These are phyloP conservation scores for Bubo bubo DNA, from an alignment of 2,113 vertebrate genomes.

Conservation along the genomic window DNA sequence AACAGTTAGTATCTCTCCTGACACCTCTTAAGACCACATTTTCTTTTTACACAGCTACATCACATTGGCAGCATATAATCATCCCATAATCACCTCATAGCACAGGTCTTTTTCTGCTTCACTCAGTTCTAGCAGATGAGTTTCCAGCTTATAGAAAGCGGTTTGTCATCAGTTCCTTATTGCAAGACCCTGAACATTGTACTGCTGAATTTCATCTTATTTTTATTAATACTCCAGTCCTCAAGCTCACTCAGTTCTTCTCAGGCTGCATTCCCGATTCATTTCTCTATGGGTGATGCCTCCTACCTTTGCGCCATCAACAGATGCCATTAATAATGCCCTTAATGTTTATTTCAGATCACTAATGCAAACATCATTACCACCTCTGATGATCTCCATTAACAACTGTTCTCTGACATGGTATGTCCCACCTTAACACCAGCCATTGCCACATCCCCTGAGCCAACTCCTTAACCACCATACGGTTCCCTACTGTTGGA, in stretches of 20 bases:
- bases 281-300: not conserved
- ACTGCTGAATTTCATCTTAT: not conserved
- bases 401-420: not conserved
- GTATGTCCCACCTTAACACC: not conserved
- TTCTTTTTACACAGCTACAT: constrained; percentile 12
- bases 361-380: not conserved
- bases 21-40: not conserved
- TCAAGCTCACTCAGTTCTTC: not conserved
- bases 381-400: not conserved
- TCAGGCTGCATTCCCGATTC: not conserved
- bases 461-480: not conserved
- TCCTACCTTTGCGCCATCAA: not conserved
- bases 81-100: constrained; percentile 7
- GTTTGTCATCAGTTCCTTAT: not conserved
- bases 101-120: constrained; percentile 4
- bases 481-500: not conserved
- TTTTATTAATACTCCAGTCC: not conserved
- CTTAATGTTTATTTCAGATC: not conserved
- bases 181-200: not conserved
- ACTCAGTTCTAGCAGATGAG: not conserved
- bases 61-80: not conserved
- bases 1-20: not conserved
- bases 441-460: not conserved
- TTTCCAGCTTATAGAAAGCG: not conserved
- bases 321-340: not conserved